phyloP scores from a whole-genome alignment of 30 jellyfish, hydroid and myxozoan species.

The Aurelia aurita region DNA sequence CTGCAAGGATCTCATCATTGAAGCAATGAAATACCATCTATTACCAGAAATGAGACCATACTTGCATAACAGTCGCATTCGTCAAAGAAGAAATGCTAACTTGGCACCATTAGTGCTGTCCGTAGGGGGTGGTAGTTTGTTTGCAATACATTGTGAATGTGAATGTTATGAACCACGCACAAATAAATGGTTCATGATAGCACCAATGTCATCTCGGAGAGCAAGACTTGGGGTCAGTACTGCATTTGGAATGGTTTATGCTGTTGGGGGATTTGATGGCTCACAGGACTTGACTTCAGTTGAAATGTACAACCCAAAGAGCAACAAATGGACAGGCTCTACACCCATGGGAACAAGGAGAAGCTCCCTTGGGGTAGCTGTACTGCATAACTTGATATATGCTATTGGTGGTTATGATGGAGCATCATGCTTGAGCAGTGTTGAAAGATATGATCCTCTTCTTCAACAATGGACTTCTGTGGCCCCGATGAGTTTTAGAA shows the following conservation, averaged over 20 bases:
- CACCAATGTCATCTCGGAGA: slow-evolving; percentile 81
- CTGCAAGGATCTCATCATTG: slow-evolving; percentile 85
- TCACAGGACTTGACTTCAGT: slow-evolving; percentile 78
- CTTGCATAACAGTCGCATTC: slow-evolving; percentile 73
- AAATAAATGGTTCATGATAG: slow-evolving; percentile 78
- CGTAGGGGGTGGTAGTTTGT: slow-evolving; percentile 94
- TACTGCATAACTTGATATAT: slow-evolving; percentile 84
- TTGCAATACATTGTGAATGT: slow-evolving; percentile 92
- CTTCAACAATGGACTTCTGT: slow-evolving; percentile 96
- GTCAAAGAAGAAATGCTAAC: slow-evolving; percentile 42
- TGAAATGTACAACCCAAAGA: slow-evolving; percentile 81
- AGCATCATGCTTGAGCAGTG: slow-evolving; percentile 91
- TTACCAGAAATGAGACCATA: slow-evolving; percentile 93
- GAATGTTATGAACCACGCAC: slow-evolving; percentile 73
- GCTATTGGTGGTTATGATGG: slow-evolving; percentile 99
- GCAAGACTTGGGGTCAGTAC: slow-evolving; percentile 92
- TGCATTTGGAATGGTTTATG: slow-evolving; percentile 85
- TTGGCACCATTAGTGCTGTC: slow-evolving; percentile 70
- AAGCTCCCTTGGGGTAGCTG: slow-evolving; percentile 94
- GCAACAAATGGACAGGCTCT: slow-evolving; percentile 78
- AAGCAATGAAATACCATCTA: slow-evolving; percentile 91
- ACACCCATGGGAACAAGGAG: slow-evolving; percentile 91
- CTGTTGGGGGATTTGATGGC: slow-evolving; percentile 99
- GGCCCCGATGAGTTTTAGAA: slow-evolving; percentile 83
- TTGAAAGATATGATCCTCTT: slow-evolving; percentile 93